phyloP scores from a whole-genome alignment of 2,797 vertebrate genomes.

The Champsocephalus gunnari region DNA sequence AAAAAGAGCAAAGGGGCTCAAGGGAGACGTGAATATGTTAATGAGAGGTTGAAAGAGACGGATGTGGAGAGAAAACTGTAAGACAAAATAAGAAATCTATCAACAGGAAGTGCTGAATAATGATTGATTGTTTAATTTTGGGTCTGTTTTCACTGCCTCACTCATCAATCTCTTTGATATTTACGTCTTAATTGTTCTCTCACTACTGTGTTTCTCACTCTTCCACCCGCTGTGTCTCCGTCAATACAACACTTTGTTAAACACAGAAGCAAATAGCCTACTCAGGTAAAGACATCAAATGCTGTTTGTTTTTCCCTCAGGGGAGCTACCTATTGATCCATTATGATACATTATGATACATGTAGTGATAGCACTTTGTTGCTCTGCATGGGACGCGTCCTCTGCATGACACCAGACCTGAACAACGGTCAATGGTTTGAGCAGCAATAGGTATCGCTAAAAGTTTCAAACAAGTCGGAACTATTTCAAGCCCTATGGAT shows the following conservation, averaged over 20 bases:
- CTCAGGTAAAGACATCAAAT: constrained; percentile 25
- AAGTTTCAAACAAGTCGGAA: constrained; percentile 11
- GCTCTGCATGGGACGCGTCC: constrained; percentile 10
- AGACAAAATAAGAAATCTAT: constrained; percentile 33
- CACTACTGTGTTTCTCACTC: background rate
- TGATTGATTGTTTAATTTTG: constrained; percentile 45
- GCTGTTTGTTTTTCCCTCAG: constrained; percentile 13
- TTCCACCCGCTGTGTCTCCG: constrained; percentile 1
- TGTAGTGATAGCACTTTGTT: constrained; percentile 4
- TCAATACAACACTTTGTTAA: constrained; percentile 39
- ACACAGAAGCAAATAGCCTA: constrained; percentile 19
- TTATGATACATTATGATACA: constrained; percentile 3
- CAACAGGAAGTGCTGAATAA: constrained; percentile 49
- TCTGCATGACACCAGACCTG: constrained; percentile 19
- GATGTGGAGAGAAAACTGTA: constrained; percentile 21
- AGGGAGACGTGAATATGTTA: constrained; percentile 47
- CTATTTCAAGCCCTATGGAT: constrained; percentile 32
- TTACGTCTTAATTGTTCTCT: background rate
- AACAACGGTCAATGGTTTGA: constrained; percentile 12
- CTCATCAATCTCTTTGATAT: constrained; percentile 32
- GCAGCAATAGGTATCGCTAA: background rate
- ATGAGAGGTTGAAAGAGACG: constrained; percentile 35
- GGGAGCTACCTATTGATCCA: constrained; percentile 36
- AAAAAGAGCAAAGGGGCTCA: constrained; percentile 29
- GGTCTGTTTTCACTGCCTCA: constrained; percentile 15